phyloP scores from a whole-genome alignment of 2,888 invertebrate species.

The Cryptophagus acutangulus region DNA sequence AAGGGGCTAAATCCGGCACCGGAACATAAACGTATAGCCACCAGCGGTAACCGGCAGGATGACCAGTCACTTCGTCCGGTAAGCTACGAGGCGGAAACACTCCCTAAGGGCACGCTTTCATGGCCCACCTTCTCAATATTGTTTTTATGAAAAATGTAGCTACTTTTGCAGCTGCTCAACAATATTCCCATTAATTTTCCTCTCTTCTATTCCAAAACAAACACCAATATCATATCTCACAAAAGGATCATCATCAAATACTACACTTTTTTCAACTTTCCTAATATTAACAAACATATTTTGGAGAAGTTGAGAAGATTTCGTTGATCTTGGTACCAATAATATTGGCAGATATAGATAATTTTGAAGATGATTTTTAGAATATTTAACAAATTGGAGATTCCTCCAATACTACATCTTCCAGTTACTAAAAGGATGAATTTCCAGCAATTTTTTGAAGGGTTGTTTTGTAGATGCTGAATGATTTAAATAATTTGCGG shows the following conservation, averaged over 20 bases:
- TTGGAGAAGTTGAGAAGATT: too few species aligned
- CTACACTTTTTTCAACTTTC: too few species aligned
- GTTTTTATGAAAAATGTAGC: constrained; percentile 7
- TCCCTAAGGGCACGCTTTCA: constrained; percentile 3
- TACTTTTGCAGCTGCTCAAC: constrained; percentile 7
- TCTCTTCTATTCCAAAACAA: not conserved
- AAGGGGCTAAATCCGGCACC: constrained; percentile 6
- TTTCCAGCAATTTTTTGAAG: too few species aligned
- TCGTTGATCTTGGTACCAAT: too few species aligned
- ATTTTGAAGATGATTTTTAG: not conserved
- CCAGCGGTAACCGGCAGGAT: constrained; percentile 6
- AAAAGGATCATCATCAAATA: too few species aligned
- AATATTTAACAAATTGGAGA: too few species aligned
- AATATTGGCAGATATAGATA: constrained; percentile 3
- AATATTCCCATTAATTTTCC: not conserved
- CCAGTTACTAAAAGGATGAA: too few species aligned
- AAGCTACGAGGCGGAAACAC: constrained; percentile 8
- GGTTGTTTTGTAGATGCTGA: too few species aligned
- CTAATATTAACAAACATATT: too few species aligned
- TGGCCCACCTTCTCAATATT: constrained; percentile 8
- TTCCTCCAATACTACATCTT: too few species aligned
- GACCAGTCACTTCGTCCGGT: constrained; percentile 7
- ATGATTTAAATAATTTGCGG: too few species aligned
- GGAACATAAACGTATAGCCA: constrained; percentile 3
- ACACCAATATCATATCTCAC: too few species aligned